phyloP scores from a whole-genome alignment of 2,797 vertebrate genomes.

The Melanotaenia parkinsoni region DNA sequence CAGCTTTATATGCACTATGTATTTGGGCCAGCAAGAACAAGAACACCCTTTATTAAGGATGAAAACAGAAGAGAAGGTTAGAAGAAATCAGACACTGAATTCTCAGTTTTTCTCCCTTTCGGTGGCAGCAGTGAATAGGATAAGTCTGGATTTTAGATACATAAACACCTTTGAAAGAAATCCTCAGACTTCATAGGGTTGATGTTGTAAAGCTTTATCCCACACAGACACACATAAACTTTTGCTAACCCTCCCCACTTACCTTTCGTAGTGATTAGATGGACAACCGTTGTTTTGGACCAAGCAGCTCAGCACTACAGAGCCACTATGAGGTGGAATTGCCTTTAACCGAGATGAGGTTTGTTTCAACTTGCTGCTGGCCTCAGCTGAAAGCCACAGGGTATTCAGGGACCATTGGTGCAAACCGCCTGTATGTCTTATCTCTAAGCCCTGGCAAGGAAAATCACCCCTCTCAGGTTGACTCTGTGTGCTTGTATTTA shows the following conservation, averaged over 20 bases:
- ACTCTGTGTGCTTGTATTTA: conserved; percentile 54
- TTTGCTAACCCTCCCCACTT: conserved; percentile 42
- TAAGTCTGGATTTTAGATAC: conserved; percentile 63
- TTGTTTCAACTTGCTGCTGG: conserved; percentile 59
- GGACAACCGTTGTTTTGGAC: conserved; percentile 75
- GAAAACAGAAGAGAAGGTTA: conserved; percentile 12
- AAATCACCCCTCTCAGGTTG: conserved; percentile 39
- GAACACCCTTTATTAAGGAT: not conserved
- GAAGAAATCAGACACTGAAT: conserved; percentile 19
- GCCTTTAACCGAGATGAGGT: conserved; percentile 73
- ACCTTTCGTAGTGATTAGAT: conserved; percentile 71
- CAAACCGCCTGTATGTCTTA: conserved; percentile 29
- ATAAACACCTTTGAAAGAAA: conserved; percentile 68
- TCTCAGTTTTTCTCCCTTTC: conserved; percentile 31
- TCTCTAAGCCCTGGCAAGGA: conserved; percentile 32
- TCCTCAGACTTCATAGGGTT: conserved; percentile 66
- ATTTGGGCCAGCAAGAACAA: not conserved
- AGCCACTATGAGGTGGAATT: conserved; percentile 68
- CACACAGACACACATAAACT: conserved; percentile 21
- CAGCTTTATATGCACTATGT: not conserved
- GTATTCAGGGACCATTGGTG: conserved; percentile 47
- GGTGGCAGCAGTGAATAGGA: conserved; percentile 36
- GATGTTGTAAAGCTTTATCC: conserved; percentile 62
- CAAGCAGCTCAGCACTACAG: conserved; percentile 54
- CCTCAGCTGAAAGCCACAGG: conserved; percentile 55